Evolutionary conservation across 2,888 invertebrate genomes (phyloP).

Genomic region (Muschampia plurimacula): DNA sequence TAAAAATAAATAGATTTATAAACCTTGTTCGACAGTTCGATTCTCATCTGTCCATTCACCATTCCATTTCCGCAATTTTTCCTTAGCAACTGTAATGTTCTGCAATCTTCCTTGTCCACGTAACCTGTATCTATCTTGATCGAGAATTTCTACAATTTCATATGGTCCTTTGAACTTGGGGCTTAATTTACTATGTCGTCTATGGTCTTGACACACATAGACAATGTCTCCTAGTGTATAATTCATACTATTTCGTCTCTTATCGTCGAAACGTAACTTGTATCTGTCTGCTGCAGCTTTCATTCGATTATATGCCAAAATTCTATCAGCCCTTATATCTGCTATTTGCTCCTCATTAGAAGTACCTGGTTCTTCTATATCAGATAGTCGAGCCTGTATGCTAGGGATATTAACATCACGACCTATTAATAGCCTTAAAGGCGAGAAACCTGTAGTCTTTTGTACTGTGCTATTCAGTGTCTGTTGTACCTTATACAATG

Average conservation of each 20-base stretch:
- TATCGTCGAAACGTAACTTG: constrained; percentile 22
- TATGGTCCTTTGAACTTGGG: constrained; percentile 44
- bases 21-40: constrained; percentile 15
- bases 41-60: constrained; percentile 20
- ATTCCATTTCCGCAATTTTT: constrained; percentile 20
- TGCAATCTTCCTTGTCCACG: constrained; percentile 21
- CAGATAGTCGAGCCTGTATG: constrained; percentile 38
- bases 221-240: constrained; percentile 45
- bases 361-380: constrained; percentile 19
- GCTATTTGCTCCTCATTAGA: constrained; percentile 10
- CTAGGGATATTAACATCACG: constrained; percentile 36
- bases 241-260: constrained; percentile 26
- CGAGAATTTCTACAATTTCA: constrained; percentile 19
- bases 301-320: constrained; percentile 18
- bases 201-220: constrained; percentile 47
- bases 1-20: background rate
- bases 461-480: constrained; percentile 42
- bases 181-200: constrained; percentile 46
- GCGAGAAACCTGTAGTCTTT: constrained; percentile 42
- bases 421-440: constrained; percentile 36
- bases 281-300: constrained; percentile 24
- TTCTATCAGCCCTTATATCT: constrained; percentile 18
- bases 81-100: constrained; percentile 16
- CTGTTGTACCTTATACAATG: constrained; percentile 45
- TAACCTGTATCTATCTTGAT: constrained; percentile 4